A percentile compares a stretch with the other conserved stretches of the same genome.
These are phyloP conservation scores for Styela clava DNA, from an alignment of 23 tunicate genomes.

Conservation along the genomic window DNA sequence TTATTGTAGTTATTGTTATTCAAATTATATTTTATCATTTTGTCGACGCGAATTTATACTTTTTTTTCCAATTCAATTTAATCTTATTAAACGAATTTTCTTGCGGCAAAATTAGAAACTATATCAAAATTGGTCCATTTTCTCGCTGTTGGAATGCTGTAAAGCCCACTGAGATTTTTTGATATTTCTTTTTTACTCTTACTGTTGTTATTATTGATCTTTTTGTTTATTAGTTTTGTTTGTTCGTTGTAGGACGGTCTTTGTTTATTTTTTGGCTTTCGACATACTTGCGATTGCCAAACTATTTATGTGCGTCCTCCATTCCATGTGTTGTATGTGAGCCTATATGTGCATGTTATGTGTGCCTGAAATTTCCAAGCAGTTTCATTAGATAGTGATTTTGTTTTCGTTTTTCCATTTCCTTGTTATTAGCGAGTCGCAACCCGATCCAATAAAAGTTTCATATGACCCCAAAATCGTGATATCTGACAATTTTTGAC, in stretches of 20 bases:
- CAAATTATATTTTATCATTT: neutral
- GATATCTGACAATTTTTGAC: no score
- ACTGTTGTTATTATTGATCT: no score
- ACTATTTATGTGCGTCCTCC: neutral
- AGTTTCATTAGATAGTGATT: neutral
- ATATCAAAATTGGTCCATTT: no score
- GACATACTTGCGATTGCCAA: no score
- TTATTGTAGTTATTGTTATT: neutral
- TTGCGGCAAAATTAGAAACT: no score
- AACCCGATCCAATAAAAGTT: neutral
- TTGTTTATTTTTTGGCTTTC: no score
- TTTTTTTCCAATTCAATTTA: no score
- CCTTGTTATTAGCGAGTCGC: neutral
- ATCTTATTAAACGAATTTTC: no score
- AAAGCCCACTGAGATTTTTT: neutral
- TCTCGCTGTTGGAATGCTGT: no score
- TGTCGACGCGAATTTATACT: neutral
- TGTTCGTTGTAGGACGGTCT: no score
- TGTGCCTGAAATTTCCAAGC: neutral
- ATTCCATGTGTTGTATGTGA: neutral
- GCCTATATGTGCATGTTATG: neutral
- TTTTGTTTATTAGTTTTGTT: no score
- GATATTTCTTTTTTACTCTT: neutral
- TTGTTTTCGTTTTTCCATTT: neutral
- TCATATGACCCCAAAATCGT: no score